Base-by-base conservation (phyloP, 2,888 invertebrate species). In the Leptinotarsa haldemani region DNA sequence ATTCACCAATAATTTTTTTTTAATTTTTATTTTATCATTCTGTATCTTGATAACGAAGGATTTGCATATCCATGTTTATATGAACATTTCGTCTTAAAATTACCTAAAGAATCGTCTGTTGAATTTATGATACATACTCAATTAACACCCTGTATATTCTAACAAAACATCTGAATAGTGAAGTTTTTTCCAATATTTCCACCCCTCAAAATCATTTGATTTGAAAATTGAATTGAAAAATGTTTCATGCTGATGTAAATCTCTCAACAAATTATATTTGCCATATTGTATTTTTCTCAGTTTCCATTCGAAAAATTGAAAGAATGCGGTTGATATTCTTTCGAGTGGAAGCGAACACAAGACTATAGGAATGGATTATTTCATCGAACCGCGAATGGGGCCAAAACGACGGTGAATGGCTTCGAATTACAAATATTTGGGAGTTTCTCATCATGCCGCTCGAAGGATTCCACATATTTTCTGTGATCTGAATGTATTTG, bases 271-370 rank as follows among this genome's bases (percentile, higher is more conserved):
- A 84, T 81, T 82, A 80, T 81, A 83, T 84, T 82, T 82, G 79
- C 79, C 74, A 79, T 81, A 80, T 82, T 80, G 78, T 82, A 78
- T 82, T 83, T 81, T 78, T 80, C 81, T 74, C 80, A 78, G 80
- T 81, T 77, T 78, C 80, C 78, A 81, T 82, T 81, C 80, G 82
- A 82, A 82, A 83, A 83, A 82, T 83, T 81, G 82, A 79, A 78
- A 78, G 81, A 82, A 79, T 78, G 74, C 76, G 83, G 82, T 81
- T 73, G 80, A 80, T 79, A 80, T 77, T 79, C 80, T 77, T 75
- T 79, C 73, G 76, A 70, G 79, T 69, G 73, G 69, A 79, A 79
- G 78, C 78, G 75, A 66, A 73, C 75, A 76, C 74, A 74, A 74
- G 75, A 74, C 77, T 74, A 76, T 70, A 74, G 73, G 73, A 73